Base-by-base conservation (phyloP, 2,797 vertebrate genomes). In the Acipenser ruthenus region DNA sequence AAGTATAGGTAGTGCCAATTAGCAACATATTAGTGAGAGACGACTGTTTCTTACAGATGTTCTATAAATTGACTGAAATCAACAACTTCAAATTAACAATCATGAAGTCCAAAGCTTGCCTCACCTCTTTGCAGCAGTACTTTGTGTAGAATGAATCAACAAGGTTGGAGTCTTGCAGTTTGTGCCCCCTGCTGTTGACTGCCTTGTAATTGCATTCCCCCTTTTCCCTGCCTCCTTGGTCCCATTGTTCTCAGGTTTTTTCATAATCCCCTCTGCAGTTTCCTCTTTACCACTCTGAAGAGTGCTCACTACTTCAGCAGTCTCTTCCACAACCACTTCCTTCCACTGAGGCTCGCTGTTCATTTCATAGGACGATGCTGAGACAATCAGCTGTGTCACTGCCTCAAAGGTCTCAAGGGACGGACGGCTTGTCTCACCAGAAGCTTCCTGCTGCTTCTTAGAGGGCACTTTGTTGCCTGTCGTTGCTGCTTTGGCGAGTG, bases 371-470 rank as follows among this genome's bases (percentile, higher is more conserved):
- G 76, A 79, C 7, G 64, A 23, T n/a, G 61, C 50, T 8, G 81
- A 70, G 3, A 10, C 88, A 23, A 90, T 80, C 67, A 91, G 85
- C 75, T 90, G 90, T 70, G 76, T 88, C 63, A 91, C 88, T 10
- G 90, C 87, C 73, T 88, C 87, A 0, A 85, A 86, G 69, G 83
- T 85, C 69, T 90, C 86, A 71, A 77, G 62, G 13, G 80, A 63
- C 6, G 71, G 76, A 67, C 70, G 84, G 60, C 18, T 62, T 10
- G 18, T 18, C 11, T 62, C 60, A 62, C 13, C 47, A 51, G 79
- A 83, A 66, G 79, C 58, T 3, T 69, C 74, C 63, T 80, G 78
- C 0, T 68, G 49, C 12, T 12, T 2, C 23, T 47, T 61, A 18
- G 76, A 79, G 72, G 77, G 69, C 80, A 77, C 70, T 82, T 56